Percentiles rank a stretch among this genome's conserved stretches.
These are phyloP conservation scores for Aphis gossypii DNA, from an alignment of 1,140 invertebrate genomes.

Conservation along the genomic window DNA sequence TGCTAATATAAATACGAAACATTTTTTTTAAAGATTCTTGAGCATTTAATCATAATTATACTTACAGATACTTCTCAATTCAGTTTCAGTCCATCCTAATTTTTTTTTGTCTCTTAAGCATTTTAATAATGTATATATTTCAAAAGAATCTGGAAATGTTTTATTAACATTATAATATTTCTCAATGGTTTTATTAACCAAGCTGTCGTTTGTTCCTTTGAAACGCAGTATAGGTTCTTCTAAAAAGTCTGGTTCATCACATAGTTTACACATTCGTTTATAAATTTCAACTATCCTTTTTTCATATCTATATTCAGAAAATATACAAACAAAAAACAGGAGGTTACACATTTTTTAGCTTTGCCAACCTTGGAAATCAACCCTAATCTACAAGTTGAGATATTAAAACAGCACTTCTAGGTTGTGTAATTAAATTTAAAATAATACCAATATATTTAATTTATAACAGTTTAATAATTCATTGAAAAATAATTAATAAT, in stretches of 20 bases:
- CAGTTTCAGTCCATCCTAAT: slow-evolving; percentile 42
- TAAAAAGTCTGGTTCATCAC: slow-evolving; percentile 20
- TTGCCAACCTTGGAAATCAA: neutral
- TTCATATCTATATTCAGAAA: slow-evolving; percentile 47
- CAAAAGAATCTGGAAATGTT: slow-evolving; percentile 42
- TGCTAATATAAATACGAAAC: neutral
- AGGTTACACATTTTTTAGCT: neutral
- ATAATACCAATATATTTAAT: neutral
- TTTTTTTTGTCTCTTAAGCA: slow-evolving; percentile 28
- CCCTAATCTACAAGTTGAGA: neutral
- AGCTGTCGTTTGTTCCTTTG: neutral
- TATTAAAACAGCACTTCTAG: neutral
- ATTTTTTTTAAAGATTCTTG: neutral
- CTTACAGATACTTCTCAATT: slow-evolving; percentile 35
- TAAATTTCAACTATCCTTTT: slow-evolving; percentile 35
- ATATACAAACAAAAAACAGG: neutral
- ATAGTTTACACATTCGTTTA: slow-evolving; percentile 40
- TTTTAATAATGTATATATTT: slow-evolving; percentile 48
- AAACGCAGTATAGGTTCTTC: slow-evolving; percentile 27
- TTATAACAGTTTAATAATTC: neutral
- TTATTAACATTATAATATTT: slow-evolving; percentile 48
- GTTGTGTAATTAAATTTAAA: neutral
- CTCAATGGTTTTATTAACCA: slow-evolving; percentile 47
- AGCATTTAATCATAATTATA: neutral
- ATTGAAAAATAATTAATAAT: neutral